A percentile compares a stretch with the other conserved stretches of the same genome.
Conservation (phyloP, 2,797 vertebrate species). For the Meriones psammophilus region DNA sequence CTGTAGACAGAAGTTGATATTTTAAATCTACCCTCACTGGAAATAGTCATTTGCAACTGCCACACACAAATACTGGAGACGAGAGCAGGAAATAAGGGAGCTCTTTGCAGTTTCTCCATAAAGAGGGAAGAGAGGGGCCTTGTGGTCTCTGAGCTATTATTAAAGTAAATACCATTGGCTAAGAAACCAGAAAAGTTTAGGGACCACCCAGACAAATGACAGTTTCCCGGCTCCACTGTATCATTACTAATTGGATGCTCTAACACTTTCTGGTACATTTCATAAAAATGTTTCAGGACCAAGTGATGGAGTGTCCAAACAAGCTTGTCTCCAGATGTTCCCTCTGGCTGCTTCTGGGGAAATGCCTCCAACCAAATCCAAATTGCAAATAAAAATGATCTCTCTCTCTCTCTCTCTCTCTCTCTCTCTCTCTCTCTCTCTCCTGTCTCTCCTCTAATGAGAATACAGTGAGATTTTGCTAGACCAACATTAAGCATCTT, state of each 20-base stretch:
- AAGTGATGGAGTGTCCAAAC: slow-evolving; percentile 73
- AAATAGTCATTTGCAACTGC: slow-evolving; percentile 32
- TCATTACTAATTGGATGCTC: slow-evolving; percentile 66
- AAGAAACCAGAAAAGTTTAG: slow-evolving; percentile 56
- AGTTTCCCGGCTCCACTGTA: slow-evolving; percentile 32
- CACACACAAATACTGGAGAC: slow-evolving; percentile 39
- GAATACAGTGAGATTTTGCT: not conserved
- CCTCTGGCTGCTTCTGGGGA: slow-evolving; percentile 12
- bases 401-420: not conserved
- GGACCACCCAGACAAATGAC: slow-evolving; percentile 64
- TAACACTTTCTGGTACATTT: slow-evolving; percentile 64
- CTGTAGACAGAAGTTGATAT: not conserved
- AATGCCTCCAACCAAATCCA: slow-evolving; percentile 12
- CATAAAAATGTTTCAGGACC: slow-evolving; percentile 69
- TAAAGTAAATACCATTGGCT: slow-evolving; percentile 70
- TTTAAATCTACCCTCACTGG: slow-evolving; percentile 6
- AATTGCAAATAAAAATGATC: not conserved
- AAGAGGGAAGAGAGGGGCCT: not conserved
- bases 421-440: not conserved
- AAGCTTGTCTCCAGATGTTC: slow-evolving; percentile 38
- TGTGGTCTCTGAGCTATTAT: slow-evolving; percentile 62
- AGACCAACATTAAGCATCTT: not conserved
- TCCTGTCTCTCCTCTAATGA: not conserved
- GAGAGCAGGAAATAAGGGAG: not conserved
- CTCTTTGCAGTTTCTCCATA: slow-evolving; percentile 25